These are phyloP conservation scores for Halictus rubicundus DNA, from an alignment of 1,140 invertebrate genomes.

Conservation along the genomic window DNA sequence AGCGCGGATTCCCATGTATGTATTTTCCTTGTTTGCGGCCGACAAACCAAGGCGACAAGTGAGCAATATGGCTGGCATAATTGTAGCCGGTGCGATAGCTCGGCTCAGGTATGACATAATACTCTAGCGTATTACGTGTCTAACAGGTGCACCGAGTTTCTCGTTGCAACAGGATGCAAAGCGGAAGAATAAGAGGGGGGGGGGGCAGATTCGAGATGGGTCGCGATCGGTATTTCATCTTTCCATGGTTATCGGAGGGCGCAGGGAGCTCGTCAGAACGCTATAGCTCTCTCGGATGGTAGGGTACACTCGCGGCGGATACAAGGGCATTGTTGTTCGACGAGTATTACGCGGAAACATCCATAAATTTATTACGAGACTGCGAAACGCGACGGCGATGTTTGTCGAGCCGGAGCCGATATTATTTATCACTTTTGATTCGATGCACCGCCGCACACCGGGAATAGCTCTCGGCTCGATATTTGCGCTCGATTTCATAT, in stretches of 20 bases:
- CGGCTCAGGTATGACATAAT: constrained; percentile 20
- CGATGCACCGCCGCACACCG: background rate
- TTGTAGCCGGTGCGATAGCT: background rate
- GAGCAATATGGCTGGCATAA: constrained; percentile 21
- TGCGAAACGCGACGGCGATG: constrained; percentile 3
- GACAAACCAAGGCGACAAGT: background rate
- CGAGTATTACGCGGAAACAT: constrained; percentile 19
- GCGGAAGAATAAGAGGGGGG: background rate
- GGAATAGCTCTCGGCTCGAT: background rate
- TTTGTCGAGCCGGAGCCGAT: constrained; percentile 1
- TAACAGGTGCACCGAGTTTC: constrained; percentile 7
- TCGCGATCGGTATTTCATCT: constrained; percentile 21
- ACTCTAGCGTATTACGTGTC: constrained; percentile 10
- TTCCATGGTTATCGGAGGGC: too few species aligned
- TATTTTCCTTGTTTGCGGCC: background rate
- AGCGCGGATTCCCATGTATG: background rate
- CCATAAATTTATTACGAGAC: constrained; percentile 36
- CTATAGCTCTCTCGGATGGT: background rate
- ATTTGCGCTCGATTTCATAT: background rate
- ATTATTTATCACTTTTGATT: constrained; percentile 26
- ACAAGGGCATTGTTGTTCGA: constrained; percentile 7
- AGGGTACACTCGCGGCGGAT: constrained; percentile 10
- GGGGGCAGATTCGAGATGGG: background rate
- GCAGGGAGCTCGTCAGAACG: too few species aligned
- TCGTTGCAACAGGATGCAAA: constrained; percentile 8